These are phyloP conservation scores for Colistium nudipinnis DNA, from an alignment of 2,113 vertebrate genomes.

Conservation along the genomic window DNA sequence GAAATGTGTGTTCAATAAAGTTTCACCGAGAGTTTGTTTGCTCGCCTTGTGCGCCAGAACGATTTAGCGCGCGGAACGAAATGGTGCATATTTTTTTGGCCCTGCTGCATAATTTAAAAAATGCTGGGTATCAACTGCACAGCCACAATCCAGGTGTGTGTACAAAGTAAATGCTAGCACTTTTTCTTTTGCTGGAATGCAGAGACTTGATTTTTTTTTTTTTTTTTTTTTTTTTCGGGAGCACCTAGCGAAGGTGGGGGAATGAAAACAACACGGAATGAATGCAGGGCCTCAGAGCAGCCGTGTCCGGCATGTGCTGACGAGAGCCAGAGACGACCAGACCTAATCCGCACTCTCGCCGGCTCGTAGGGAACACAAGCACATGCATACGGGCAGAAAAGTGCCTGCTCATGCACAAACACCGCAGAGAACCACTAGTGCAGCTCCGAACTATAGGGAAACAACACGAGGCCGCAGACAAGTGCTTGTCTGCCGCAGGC, in stretches of 20 bases:
- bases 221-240: slow-evolving; percentile 62
- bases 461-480: not conserved
- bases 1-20: slow-evolving; percentile 48
- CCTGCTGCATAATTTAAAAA: slow-evolving; percentile 51
- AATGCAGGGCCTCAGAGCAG: slow-evolving; percentile 79
- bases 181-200: slow-evolving; percentile 66
- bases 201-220: slow-evolving; percentile 57
- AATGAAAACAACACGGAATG: slow-evolving; percentile 81
- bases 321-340: slow-evolving; percentile 75
- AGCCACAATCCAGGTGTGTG: slow-evolving; percentile 72
- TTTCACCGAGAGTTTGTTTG: slow-evolving; percentile 44
- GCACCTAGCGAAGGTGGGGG: slow-evolving; percentile 73
- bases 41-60: slow-evolving; percentile 36
- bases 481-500: slow-evolving; percentile 17
- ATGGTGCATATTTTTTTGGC: slow-evolving; percentile 23
- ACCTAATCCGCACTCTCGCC: slow-evolving; percentile 63
- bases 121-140: slow-evolving; percentile 65
- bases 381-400: slow-evolving; percentile 53
- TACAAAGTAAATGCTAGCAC: slow-evolving; percentile 56
- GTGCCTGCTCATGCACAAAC: slow-evolving; percentile 54
- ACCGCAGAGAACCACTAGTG: slow-evolving; percentile 35
- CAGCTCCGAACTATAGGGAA: slow-evolving; percentile 13
- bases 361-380: slow-evolving; percentile 38
- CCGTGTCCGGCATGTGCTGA: slow-evolving; percentile 73
- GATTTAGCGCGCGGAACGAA: slow-evolving; percentile 24